Evolutionary conservation across 2,888 invertebrate genomes (phyloP), one percentile per base, ranked within the genome.

Genomic region (Stegana nigrithorax): DNA sequence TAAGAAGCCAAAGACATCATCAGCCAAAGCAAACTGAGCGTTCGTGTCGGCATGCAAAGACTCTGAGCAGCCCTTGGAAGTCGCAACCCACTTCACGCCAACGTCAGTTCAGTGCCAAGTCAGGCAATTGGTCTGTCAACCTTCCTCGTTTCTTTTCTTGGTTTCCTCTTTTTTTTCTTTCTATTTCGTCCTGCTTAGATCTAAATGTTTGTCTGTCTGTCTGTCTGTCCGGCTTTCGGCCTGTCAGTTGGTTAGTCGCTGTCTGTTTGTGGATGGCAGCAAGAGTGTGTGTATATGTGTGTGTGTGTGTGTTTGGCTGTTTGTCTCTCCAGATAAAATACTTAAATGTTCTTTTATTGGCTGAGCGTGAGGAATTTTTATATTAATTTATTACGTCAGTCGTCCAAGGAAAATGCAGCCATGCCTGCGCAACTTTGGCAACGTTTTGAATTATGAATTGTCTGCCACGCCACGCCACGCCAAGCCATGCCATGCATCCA

Each of bases 291-390:
- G 14, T 39, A 4, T 10, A 17, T 39, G 6, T 17, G 17, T n/a
- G 14, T 39, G 53, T 55, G n/a, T n/a, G 14, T 39, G 5, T 10
- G 39, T 39, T 8, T 17, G 17, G 39, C 39, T 39, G 53, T 55
- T 36, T 55, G 36, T 60, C 53, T 32, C 17, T 23, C 59, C 45
- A 58, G 75, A 75, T 77, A 75, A 77, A 76, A 75, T 74, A 71
- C 74, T 75, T 76, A 72, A 75, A 67, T 76, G 73, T 74, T 74
- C 73, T 59, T 73, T 71, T 77, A 76, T 81, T 81, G 81, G 75
- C 80, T 80, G 76, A 81, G 80, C 81, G 80, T 80, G 80, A 81
- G 74, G 80, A 81, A 81, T 81, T 81, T 77, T 77, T 78, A 75
- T 78, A 80, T 81, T 79, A 79, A 79, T 79, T 79, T 79, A 79